A percentile compares a stretch with the other conserved stretches of the same genome.
Conservation (phyloP, 2,113 vertebrate genomes). For the Leiothrix lutea region DNA sequence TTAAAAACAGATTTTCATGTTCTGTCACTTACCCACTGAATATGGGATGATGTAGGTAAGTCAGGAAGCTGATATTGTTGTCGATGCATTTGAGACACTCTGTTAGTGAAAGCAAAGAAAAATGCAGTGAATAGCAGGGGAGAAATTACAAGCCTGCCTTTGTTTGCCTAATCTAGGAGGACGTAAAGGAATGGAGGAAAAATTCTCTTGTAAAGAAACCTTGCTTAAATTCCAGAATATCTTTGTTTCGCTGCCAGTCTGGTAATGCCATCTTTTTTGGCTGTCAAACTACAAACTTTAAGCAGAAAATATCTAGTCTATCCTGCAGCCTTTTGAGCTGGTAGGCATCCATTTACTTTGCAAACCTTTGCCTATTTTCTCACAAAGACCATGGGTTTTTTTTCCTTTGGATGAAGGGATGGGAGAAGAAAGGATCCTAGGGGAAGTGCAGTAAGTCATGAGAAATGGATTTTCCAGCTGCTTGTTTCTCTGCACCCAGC, state of each 20-base stretch:
- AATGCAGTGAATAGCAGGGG: not conserved
- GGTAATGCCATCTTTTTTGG: not conserved
- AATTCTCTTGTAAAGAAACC: not conserved
- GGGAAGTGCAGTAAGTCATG: accelerated
- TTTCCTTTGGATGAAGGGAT: not conserved
- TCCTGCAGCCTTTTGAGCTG: not conserved
- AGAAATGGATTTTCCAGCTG: not conserved
- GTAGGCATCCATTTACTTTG: not conserved
- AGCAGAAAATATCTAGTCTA: not conserved
- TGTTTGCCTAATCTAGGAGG: not conserved
- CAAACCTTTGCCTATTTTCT: not conserved
- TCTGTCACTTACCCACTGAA: slow-evolving; percentile 74
- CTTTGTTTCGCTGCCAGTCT: not conserved
- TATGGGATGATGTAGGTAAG: slow-evolving; percentile 77
- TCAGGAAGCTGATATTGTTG: slow-evolving; percentile 56
- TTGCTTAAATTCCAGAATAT: not conserved
- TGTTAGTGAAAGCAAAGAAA: slow-evolving; percentile 51
- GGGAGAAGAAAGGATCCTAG: accelerated
- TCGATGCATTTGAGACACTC: slow-evolving; percentile 62
- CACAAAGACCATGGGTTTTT: not conserved
- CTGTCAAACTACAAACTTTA: not conserved
- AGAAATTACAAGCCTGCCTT: not conserved
- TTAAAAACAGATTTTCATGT: slow-evolving; percentile 28
- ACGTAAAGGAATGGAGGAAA: not conserved
- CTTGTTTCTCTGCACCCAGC: not conserved